Evolutionary conservation across 2,888 invertebrate genomes (phyloP).

Genomic region (Ophion ventricosus): DNA sequence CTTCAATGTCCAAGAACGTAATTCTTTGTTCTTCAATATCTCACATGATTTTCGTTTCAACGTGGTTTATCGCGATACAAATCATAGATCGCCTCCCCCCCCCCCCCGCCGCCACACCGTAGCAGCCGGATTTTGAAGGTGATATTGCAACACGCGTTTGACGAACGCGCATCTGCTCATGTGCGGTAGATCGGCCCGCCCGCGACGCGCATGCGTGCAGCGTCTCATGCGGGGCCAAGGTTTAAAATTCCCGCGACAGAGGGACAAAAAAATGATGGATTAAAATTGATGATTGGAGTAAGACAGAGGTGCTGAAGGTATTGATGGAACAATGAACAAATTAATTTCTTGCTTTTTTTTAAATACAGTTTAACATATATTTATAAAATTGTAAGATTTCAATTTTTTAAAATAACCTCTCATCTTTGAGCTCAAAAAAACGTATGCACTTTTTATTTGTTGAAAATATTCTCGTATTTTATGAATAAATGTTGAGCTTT

Average conservation of each 20-base stretch:
- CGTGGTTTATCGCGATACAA: not conserved
- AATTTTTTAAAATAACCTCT: not conserved
- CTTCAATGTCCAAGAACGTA: not conserved
- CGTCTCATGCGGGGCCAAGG: not conserved
- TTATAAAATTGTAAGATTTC: not conserved
- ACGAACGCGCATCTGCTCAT: not conserved
- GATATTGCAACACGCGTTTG: not conserved
- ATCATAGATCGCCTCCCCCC: not conserved
- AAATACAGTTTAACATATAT: not conserved
- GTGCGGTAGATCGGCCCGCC: not conserved
- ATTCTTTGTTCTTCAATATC: not conserved
- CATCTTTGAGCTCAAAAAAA: too few species aligned
- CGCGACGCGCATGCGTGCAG: not conserved
- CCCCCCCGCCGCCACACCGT: too few species aligned
- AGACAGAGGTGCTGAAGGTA: too few species aligned
- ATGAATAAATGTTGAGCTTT: not conserved
- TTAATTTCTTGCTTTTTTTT: not conserved
- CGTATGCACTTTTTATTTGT: not conserved
- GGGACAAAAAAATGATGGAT: not conserved
- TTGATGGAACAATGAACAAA: too few species aligned
- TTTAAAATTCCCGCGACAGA: not conserved
- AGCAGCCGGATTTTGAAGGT: not conserved
- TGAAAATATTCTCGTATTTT: not conserved
- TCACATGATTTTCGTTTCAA: not conserved
- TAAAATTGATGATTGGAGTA: too few species aligned